Conservation (phyloP, 2,113 vertebrate genomes). For the Rhinolophus ferrumequinum region DNA sequence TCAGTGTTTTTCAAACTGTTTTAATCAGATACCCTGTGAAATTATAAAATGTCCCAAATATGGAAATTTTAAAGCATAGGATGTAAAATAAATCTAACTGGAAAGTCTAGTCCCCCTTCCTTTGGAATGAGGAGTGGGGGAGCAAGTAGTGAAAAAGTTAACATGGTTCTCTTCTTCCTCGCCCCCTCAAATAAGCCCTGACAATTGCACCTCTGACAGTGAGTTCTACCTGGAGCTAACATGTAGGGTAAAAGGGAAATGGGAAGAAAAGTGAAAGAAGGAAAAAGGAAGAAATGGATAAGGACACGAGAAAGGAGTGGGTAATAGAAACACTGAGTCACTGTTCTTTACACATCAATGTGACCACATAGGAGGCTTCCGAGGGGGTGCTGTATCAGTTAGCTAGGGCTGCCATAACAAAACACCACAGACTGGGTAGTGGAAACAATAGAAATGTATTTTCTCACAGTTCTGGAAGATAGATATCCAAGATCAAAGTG, state of each 20-base stretch:
- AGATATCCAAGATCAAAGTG: not conserved
- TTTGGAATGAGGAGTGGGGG: not conserved
- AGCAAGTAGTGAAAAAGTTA: not conserved
- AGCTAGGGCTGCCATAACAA: not conserved
- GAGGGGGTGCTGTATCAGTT: not conserved
- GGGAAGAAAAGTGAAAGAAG: not conserved
- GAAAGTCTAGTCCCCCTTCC: not conserved
- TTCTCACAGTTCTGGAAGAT: not conserved
- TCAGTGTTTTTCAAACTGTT: not conserved
- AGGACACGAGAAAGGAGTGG: not conserved
- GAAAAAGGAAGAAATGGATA: not conserved
- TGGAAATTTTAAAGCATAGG: not conserved
- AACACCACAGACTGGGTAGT: not conserved
- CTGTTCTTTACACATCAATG: not conserved
- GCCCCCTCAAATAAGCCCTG: not conserved
- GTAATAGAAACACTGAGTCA: not conserved
- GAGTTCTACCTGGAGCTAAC: not conserved
- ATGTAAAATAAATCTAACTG: not conserved
- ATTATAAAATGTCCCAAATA: constrained; percentile 34
- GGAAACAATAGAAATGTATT: not conserved
- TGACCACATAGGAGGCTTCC: not conserved
- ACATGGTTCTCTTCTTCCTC: not conserved
- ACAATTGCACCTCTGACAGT: not conserved
- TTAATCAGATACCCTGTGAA: constrained; percentile 13
- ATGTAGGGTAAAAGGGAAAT: not conserved